Conservation (phyloP, 92 coral and sea anemone genomes). For the Siderastrea radians region DNA sequence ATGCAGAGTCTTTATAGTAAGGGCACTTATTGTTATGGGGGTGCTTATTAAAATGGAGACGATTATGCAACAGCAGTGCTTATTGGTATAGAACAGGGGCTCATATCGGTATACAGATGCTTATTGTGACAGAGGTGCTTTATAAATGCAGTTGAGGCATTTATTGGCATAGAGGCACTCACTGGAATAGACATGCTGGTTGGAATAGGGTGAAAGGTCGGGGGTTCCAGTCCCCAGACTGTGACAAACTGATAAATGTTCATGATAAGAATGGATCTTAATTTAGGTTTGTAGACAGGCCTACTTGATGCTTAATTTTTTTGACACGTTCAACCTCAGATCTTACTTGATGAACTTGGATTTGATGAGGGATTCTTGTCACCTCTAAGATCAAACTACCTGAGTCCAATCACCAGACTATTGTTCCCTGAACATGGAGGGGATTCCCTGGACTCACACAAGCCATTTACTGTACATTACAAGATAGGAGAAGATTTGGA, state of each 20-base stretch:
- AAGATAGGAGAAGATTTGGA: constrained; percentile 89
- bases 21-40: no score
- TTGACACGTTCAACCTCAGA: constrained; percentile 44
- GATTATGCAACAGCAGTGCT: no score
- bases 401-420: constrained; percentile 80
- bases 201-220: no score
- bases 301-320: not conserved
- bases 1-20: no score
- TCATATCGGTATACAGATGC: no score
- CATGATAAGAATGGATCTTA: not conserved
- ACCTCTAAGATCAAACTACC: constrained; percentile 82
- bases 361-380: constrained; percentile 85
- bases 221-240: no score
- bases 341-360: constrained; percentile 92
- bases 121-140: no score
- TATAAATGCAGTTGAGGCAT: no score
- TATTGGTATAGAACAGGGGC: no score
- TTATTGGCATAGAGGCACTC: no score
- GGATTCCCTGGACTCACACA: constrained; percentile 88
- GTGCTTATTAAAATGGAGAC: no score
- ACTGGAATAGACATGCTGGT: no score
- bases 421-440: constrained; percentile 94
- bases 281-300: not conserved
- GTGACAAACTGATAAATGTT: not conserved
- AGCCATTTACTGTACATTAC: constrained; percentile 98